Conservation (phyloP, 2,888 invertebrate genomes). For the Dynastes tityus region DNA sequence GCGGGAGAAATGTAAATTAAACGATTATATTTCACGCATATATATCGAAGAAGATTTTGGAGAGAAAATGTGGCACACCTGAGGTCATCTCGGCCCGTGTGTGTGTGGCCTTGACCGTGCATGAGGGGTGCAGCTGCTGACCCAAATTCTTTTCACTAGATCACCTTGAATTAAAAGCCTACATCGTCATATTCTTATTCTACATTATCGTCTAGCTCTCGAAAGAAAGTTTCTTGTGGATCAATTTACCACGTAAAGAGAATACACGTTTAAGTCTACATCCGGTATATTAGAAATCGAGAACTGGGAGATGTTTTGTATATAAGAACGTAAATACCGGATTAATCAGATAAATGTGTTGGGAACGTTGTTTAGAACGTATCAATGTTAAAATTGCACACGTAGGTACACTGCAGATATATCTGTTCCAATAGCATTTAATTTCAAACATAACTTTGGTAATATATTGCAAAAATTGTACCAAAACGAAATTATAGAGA, state of each 20-base stretch:
- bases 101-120: constrained; percentile 54
- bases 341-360: constrained; percentile 18
- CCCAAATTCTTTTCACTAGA: constrained; percentile 47
- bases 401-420: too few relatives aligned
- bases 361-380: neutral
- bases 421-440: neutral
- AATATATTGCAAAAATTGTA: too few relatives aligned
- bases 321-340: constrained; percentile 11
- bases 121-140: constrained; percentile 46
- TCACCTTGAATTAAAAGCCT: constrained; percentile 40
- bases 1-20: neutral
- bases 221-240: constrained; percentile 38
- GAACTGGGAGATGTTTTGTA: constrained; percentile 23
- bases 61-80: constrained; percentile 51
- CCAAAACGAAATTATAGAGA: too few relatives aligned
- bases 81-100: constrained; percentile 51
- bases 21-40: neutral
- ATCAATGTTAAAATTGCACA: neutral
- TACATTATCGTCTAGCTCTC: constrained; percentile 27
- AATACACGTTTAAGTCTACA: constrained; percentile 19
- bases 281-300: constrained; percentile 44
- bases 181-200: constrained; percentile 21
- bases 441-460: too few relatives aligned
- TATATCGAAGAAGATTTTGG: neutral
- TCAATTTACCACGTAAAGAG: constrained; percentile 24